Conservation (phyloP, 2,888 invertebrate species). For the Sinodicranocentrus sp. region DNA sequence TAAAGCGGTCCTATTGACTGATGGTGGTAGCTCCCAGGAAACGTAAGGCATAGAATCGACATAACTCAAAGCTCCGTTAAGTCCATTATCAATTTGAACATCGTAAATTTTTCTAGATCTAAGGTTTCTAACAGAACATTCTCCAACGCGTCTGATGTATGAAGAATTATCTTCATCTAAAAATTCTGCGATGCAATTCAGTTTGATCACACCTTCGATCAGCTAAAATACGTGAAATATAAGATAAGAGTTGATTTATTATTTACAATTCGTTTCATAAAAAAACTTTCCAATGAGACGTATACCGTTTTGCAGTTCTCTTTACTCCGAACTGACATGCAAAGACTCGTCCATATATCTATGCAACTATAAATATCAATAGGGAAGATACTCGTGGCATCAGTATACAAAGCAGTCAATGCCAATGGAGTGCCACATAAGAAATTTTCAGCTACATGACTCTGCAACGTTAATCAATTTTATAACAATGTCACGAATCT, state of each 20-base stretch:
- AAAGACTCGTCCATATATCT: slow-evolving; percentile 52
- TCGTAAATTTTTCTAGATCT: slow-evolving; percentile 57
- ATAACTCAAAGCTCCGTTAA: slow-evolving; percentile 37
- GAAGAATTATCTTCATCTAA: slow-evolving; percentile 3
- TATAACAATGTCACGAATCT: background rate
- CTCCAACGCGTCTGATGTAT: slow-evolving; percentile 20
- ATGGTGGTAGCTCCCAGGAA: slow-evolving; percentile 66
- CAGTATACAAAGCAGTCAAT: slow-evolving; percentile 45
- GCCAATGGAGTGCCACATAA: slow-evolving; percentile 46
- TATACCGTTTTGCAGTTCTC: slow-evolving; percentile 49
- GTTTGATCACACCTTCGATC: slow-evolving; percentile 46
- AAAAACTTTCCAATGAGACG: too few relatives aligned
- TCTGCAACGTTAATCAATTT: slow-evolving; percentile 26
- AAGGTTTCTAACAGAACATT: slow-evolving; percentile 38
- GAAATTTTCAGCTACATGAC: slow-evolving; percentile 47
- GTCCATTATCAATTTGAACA: slow-evolving; percentile 51
- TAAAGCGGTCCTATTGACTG: slow-evolving; percentile 59
- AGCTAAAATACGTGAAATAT: slow-evolving; percentile 28
- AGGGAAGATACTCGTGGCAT: slow-evolving; percentile 52
- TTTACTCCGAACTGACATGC: slow-evolving; percentile 42
- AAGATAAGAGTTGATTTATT: too few relatives aligned
- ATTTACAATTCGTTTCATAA: too few relatives aligned
- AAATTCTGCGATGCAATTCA: slow-evolving; percentile 53
- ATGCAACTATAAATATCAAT: slow-evolving; percentile 35
- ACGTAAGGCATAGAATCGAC: slow-evolving; percentile 51